These are phyloP conservation scores for Pungitius pungitius DNA, from an alignment of 2,113 vertebrate genomes.

Conservation along the genomic window DNA sequence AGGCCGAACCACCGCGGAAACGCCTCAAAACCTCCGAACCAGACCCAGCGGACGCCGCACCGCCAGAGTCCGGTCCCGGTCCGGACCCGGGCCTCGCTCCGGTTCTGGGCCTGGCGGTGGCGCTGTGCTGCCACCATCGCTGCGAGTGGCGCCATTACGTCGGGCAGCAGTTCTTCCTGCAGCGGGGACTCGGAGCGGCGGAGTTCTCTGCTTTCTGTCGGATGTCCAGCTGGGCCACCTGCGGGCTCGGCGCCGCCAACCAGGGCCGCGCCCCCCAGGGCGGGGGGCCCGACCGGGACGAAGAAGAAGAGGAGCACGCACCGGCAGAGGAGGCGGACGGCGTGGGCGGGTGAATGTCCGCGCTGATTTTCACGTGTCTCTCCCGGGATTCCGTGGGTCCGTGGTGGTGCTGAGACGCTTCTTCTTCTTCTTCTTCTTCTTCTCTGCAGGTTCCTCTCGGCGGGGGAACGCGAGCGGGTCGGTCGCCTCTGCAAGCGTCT, in stretches of 20 bases:
- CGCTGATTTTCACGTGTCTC: neutral
- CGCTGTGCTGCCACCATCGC: constrained; percentile 96
- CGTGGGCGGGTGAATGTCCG: constrained; percentile 77
- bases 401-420: too few relatives aligned
- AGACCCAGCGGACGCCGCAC: neutral
- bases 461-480: constrained; percentile 83
- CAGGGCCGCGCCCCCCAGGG: constrained; percentile 26
- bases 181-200: constrained; percentile 83
- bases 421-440: neutral
- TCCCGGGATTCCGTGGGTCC: neutral
- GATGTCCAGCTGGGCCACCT: constrained; percentile 98
- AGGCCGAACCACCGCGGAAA: constrained; percentile 81
- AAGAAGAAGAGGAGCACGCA: constrained; percentile 74
- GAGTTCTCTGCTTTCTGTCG: constrained; percentile 93
- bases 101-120: constrained; percentile 82
- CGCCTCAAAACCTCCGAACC: constrained; percentile 70
- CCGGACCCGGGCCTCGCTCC: neutral
- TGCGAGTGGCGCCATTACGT: constrained; percentile 97
- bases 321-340: constrained; percentile 41
- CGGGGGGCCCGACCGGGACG: constrained; percentile 6
- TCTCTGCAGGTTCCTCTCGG: constrained; percentile 78
- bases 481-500: constrained; percentile 90
- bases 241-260: constrained; percentile 78
- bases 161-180: constrained; percentile 89
- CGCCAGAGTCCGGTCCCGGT: neutral